Evolutionary conservation across 2,797 vertebrate genomes (phyloP), one percentile per base, ranked within the genome.

Genomic region (Orientallactaga sibirica): DNA sequence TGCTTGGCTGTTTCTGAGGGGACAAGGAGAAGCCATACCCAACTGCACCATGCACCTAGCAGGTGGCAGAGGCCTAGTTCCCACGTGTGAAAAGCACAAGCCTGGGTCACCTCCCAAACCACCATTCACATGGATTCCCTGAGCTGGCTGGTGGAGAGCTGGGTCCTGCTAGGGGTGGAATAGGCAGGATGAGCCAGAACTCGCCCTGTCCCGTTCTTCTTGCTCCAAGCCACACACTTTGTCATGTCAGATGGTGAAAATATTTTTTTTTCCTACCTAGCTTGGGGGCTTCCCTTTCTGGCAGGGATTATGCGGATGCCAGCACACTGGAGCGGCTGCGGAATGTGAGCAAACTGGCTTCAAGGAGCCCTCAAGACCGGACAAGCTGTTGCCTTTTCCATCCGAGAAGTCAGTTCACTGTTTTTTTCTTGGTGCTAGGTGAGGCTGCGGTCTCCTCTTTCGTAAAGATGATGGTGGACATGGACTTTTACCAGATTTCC

Each of bases 311-410:
- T 16, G 0, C 14, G 66, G 91, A 92, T 86, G 83, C 73, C 85
- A 67, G 78, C 78, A 76, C 68, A 3, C 71, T 33, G 16, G 0
- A 12, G 41, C 90, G 25, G 68, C 88, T 55, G 25, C 88, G 95
- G 96, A 97, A 97, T 97, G 93, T 90, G 70, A 86, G 79, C 90
- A 6, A 92, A 95, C 96, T 94, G 93, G 95, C 94, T 91, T 62
- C 4, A 58, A 1, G 0, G 62, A 84, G 76, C 61, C 94, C 93
- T 95, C 93, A 87, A 85, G 95, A 93, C 81, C 74, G 84, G 71
- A 93, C 95, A 95, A 91, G 96, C 92, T 82, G 67, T 80, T 70
- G 76, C 55, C 0, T 82, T 61, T 37, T 62, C 48, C 95, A 48
- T 1, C n/a, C 8, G 29, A 67, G 61, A 48, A 96, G 79, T 67